Base-by-base conservation (phyloP, 2,888 invertebrate species). In the Agapetus fuscipes region DNA sequence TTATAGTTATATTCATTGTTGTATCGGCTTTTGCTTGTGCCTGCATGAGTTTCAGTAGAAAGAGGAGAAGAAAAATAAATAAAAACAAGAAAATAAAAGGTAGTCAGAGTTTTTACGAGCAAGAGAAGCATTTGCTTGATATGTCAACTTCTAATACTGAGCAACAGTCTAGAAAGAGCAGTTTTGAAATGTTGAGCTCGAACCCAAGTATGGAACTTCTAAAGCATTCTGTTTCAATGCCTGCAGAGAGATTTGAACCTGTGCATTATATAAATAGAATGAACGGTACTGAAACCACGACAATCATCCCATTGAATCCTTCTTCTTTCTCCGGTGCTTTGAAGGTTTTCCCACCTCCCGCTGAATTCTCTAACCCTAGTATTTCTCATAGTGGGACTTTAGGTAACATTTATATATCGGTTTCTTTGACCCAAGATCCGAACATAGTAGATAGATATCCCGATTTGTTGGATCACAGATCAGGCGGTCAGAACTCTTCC, bases 341-440 rank as follows among this genome's bases (percentile, higher is more conserved):
- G 48, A 61, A 65, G 14, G 52, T 58, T 0, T 69, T 63, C 50
- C 64, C 62, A 2, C 67, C 69, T 6, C 66, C 70, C 17, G 64
- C 68, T 14, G 68, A 65, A 45, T 70, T 69, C 43, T 60, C 77
- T 17, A 64, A 64, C 20, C 11, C 9, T 11, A 64, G 62, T 44
- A 53, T 62, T 37, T 54, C 71, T 30, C 65, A 73, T 13, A 64
- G 72, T 12, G 70, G 72, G 9, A 67, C 74, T 29, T 72, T 71
- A 55, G 82, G 83, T 17, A 88, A 86, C 57, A 86, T 88, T 53
- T 87, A 86, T 65, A 87, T 88, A 60, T 86, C 87, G 46, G 86
- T 87, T 35, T 78, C 80, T 9, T 72, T 81, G 51, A 78, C 78
- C 43, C 84, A 85, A 61, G 84, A 87, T 46, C 72, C 80, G 51